Percentiles rank a stretch among this genome's conserved stretches.
Evolutionary conservation across 2,113 vertebrate species (phyloP).

Genomic region (Aptenodytes patagonicus): DNA sequence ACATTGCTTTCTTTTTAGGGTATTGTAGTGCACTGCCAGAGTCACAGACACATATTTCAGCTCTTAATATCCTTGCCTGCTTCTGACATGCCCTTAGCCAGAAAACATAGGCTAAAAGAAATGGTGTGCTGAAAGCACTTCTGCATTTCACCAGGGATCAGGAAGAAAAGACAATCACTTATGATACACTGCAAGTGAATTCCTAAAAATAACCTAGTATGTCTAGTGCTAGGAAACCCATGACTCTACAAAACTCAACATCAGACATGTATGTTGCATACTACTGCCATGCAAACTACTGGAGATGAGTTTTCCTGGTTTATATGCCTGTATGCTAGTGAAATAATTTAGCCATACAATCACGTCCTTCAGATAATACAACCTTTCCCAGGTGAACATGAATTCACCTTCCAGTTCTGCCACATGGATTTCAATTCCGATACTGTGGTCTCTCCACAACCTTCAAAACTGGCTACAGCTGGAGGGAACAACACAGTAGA

Average conservation of each 20-base stretch:
- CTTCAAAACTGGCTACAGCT: neutral
- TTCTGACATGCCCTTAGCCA: neutral
- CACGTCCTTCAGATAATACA: neutral
- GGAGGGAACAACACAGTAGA: neutral
- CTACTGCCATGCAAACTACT: neutral
- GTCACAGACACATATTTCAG: neutral
- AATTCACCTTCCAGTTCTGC: neutral
- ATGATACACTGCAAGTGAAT: neutral
- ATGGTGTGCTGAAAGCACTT: neutral
- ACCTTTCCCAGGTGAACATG: neutral
- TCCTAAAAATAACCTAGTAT: neutral
- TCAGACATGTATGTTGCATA: rapidly evolving
- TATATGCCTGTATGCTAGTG: neutral
- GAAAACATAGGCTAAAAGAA: neutral
- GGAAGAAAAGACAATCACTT: neutral
- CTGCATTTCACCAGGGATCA: neutral
- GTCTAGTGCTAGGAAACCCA: neutral
- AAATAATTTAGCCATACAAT: neutral
- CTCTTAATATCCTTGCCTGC: neutral
- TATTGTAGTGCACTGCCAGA: neutral
- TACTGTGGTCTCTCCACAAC: neutral
- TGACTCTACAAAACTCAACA: neutral
- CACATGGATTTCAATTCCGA: neutral
- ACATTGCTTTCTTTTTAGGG: neutral
- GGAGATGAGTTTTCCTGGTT: neutral